Base-by-base conservation (phyloP, 2,113 vertebrate species). In the Hypomesus transpacificus region DNA sequence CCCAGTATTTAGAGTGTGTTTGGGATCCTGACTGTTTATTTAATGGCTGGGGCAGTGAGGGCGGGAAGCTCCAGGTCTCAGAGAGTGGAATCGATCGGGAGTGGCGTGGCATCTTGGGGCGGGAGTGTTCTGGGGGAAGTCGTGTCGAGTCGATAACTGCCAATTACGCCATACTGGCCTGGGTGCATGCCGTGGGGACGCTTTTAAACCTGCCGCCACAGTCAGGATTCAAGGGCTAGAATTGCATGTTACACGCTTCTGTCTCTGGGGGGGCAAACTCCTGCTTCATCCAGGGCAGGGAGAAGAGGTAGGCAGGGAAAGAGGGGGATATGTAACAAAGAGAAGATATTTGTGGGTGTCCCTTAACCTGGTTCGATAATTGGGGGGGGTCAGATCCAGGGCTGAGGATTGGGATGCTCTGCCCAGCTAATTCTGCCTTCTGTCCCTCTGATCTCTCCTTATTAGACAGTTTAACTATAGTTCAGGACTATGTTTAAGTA, bases 171-270 rank as follows among this genome's bases (percentile, higher is more conserved):
- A 71, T 14, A 22, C 68, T 65, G 58, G 75, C 75, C 3, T 31
- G 66, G 14, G 68, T 34, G 50, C n/a, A 22, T 26, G 50, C 28
- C 3, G 21, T 20, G 28, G 18, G 20, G 50, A 39, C 34, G 20
- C 58, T 59, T 61, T 76, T 50, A 73, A 73, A 46, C 39, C n/a
- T 24, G 62, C 58, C 52, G 61, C 78, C 62, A 78, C 24, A 66
- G 69, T 67, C 54, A 51, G 20, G 54, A 84, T 78, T 81, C 76
- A 80, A 80, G 34, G 60, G 34, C 71, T 78, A 67, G 79, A 79
- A 74, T 87, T 2, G 79, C 75, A 31, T 14, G 64, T 80, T 82
- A 84, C 59, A 81, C 46, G 14, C 65, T 57, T 26, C 21, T 54
- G 53, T 76, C 79, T 83, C 34, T 56, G 70, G 75, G 75, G 71